These are phyloP conservation scores for Myripristis murdjan DNA, from an alignment of 2,797 vertebrate genomes.

Conservation along the genomic window DNA sequence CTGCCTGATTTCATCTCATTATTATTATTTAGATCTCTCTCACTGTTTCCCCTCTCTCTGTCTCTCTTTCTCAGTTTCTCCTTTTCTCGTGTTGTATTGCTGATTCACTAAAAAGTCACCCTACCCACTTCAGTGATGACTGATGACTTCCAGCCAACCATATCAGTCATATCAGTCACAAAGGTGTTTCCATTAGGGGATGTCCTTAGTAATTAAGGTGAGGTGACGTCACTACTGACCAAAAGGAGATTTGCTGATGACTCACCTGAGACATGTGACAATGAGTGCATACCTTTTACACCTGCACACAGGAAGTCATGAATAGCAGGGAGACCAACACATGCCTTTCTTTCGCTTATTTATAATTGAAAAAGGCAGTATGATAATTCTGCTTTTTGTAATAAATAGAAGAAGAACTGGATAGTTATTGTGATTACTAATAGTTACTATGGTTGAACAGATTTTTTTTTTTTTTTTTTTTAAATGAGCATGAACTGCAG, in stretches of 20 bases:
- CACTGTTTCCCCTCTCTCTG: background rate
- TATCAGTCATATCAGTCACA: background rate
- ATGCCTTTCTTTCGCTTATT: background rate
- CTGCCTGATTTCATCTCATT: background rate
- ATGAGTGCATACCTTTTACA: background rate
- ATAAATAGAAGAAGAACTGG: too few relatives aligned
- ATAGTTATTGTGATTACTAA: background rate
- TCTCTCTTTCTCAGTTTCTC: background rate
- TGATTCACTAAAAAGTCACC: too few relatives aligned
- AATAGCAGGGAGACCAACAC: background rate
- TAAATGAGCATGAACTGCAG: too few relatives aligned
- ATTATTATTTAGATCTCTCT: background rate
- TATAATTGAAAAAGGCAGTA: too few relatives aligned
- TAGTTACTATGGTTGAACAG: background rate
- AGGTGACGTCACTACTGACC: slow-evolving; percentile 11
- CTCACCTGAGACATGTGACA: slow-evolving; percentile 38
- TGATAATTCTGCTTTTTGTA: too few relatives aligned
- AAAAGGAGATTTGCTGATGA: slow-evolving; percentile 4
- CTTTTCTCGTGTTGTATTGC: background rate
- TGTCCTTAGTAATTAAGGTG: background rate
- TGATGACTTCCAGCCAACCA: slow-evolving; percentile 14
- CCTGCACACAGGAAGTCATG: slow-evolving; percentile 11
- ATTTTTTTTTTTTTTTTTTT: too few relatives aligned
- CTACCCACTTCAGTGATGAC: background rate
- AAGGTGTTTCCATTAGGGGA: slow-evolving; percentile 7